Evolutionary conservation across 2,888 invertebrate species (phyloP), one percentile per base, ranked within the genome.

Genomic region (Steinernema carpocapsae): DNA sequence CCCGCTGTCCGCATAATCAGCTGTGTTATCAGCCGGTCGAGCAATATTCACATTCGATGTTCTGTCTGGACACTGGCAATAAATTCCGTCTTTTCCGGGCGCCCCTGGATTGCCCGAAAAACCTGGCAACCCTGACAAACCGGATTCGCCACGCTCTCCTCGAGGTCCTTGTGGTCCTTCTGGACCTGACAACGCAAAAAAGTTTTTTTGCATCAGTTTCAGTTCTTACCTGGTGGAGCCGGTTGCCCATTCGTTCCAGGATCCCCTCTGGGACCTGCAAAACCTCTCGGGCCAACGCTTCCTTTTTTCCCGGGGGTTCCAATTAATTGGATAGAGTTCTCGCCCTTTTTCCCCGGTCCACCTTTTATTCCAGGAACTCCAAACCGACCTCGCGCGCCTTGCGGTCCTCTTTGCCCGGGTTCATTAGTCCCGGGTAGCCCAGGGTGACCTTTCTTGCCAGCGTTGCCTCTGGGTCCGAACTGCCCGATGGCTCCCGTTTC

Each of bases 251-350:
- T 51, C 14, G 72, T 70, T 42, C 75, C 75, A 0, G 75, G 75
- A 10, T 75, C 75, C 22, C 75, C 75, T 51, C 75, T n/a, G 0
- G 75, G 51, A 19, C 75, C 75, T 0, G 71, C 29, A 71, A 75
- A 75, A 42, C 75, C 75, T 22, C 71, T 48, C 4, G 75, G 70
- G 17, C 75, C 75, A 17, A 43, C 29, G 1, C 29, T 37, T 37
- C 75, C 75, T 45, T 75, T 75, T 71, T 73, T 75, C 17, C 75
- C 75, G 1, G 75, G 75, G 22, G 70, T 51, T 1, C 75, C 75
- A 24, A 75, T 73, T n/a, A 75, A 29, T 19, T 72, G 52, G 14
- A 75, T 71, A 6, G 75, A 72, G 43, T 75, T 73, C 51, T 72
- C 52, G 6, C 75, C 75, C n/a, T 72, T 72, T 22, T 52, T 29